Conservation (phyloP, 2,888 invertebrate genomes). For the Synergus japonicus region DNA sequence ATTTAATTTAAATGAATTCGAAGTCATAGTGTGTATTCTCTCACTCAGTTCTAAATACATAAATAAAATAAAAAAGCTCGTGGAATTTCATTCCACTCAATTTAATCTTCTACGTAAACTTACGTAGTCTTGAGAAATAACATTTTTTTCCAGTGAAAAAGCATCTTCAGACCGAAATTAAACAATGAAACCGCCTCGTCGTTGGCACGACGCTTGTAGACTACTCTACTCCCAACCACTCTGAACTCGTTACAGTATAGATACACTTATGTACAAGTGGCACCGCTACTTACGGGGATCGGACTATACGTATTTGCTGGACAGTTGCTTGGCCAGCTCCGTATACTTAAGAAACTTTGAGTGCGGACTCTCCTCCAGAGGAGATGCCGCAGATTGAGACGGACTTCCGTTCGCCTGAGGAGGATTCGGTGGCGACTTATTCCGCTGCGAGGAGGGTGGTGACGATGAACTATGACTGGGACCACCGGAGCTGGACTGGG, state of each 20-base stretch:
- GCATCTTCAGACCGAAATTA: slow-evolving; percentile 20
- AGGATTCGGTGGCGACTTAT: slow-evolving; percentile 79
- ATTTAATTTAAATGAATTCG: no score
- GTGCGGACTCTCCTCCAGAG: slow-evolving; percentile 91
- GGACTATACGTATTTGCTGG: slow-evolving; percentile 95
- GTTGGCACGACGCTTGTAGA: slow-evolving; percentile 61
- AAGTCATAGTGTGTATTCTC: no score
- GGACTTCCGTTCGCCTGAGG: slow-evolving; percentile 76
- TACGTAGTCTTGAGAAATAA: no score
- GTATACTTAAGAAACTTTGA: slow-evolving; percentile 99
- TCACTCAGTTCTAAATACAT: no score
- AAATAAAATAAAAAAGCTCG: neutral
- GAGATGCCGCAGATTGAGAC: slow-evolving; percentile 78
- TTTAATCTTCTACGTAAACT: no score
- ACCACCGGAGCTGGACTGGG: slow-evolving; percentile 76
- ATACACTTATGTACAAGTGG: slow-evolving; percentile 77
- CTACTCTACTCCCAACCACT: slow-evolving; percentile 55
- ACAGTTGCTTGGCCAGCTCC: slow-evolving; percentile 98
- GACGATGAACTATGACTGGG: slow-evolving; percentile 71
- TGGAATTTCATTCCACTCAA: neutral
- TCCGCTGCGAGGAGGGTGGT: slow-evolving; percentile 79
- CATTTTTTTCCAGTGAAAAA: slow-evolving; percentile 18
- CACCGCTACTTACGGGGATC: slow-evolving; percentile 78
- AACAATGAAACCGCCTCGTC: slow-evolving; percentile 44
- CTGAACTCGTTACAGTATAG: slow-evolving; percentile 74